Percentiles rank a stretch among this genome's conserved stretches.
These are phyloP conservation scores for Nycticebus coucang DNA, from an alignment of 2,113 vertebrate genomes.

Conservation along the genomic window DNA sequence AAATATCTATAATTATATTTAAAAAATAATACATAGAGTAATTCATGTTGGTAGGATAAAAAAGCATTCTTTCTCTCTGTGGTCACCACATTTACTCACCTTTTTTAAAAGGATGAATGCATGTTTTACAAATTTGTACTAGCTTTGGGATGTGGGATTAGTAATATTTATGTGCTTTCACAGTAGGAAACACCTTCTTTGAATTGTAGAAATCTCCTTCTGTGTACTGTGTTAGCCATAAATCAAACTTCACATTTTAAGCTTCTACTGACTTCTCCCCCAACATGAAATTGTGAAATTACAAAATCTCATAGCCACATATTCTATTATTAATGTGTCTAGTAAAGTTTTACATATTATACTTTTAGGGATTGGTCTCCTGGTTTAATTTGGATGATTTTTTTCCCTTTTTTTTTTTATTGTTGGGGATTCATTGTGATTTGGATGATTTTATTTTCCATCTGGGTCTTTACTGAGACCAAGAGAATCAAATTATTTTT, in stretches of 20 bases:
- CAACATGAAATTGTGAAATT: constrained; percentile 34
- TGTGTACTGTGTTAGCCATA: neutral
- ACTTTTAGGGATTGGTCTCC: neutral
- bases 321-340: constrained; percentile 44
- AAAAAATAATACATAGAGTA: neutral
- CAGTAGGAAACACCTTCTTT: neutral
- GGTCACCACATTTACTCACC: constrained; percentile 4
- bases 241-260: constrained; percentile 9
- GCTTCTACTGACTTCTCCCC: neutral
- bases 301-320: constrained; percentile 19
- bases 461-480: neutral
- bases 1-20: neutral
- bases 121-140: constrained; percentile 9
- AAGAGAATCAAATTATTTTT: constrained; percentile 38
- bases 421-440: too few species aligned
- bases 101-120: constrained; percentile 18
- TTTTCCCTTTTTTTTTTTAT: too few species aligned
- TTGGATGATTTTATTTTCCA: constrained; percentile 56
- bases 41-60: constrained; percentile 16
- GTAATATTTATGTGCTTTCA: constrained; percentile 3
- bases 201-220: constrained; percentile 34
- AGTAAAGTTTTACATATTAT: constrained; percentile 32
- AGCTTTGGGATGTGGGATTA: constrained; percentile 16
- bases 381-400: constrained; percentile 55
- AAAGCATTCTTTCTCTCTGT: neutral